A percentile compares a stretch with the other conserved stretches of the same genome.
These are phyloP conservation scores for Mixornis gularis DNA, from an alignment of 2,113 vertebrate species.

Conservation along the genomic window DNA sequence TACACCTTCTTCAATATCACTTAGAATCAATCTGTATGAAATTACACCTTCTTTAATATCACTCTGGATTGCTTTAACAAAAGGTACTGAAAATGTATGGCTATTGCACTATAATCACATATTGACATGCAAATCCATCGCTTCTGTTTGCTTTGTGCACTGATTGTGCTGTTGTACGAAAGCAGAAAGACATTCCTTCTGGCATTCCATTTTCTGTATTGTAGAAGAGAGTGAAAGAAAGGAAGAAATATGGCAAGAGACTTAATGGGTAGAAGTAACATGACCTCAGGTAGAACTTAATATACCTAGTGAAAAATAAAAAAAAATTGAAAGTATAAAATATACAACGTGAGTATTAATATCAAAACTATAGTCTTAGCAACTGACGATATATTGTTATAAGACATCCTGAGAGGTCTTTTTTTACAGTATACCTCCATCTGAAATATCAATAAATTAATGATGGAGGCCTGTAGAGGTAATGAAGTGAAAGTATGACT, in stretches of 20 bases:
- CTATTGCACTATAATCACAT: neutral
- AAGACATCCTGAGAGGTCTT: neutral
- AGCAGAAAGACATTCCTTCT: neutral
- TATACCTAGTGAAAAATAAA: neutral
- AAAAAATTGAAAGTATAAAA: neutral
- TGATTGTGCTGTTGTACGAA: neutral
- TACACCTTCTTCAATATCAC: neutral
- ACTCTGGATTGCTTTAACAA: neutral
- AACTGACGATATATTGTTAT: neutral
- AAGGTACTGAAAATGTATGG: neutral
- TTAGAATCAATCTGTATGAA: slow-evolving; percentile 10
- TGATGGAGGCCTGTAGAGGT: neutral
- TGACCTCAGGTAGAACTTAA: neutral
- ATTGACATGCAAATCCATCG: neutral
- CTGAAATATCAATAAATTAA: neutral
- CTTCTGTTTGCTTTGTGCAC: neutral
- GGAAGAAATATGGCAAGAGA: neutral
- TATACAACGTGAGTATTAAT: neutral
- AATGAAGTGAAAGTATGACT: neutral
- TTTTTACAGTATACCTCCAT: neutral
- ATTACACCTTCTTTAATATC: neutral
- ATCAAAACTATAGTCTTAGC: neutral
- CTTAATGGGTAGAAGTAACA: neutral
- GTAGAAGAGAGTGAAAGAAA: neutral
- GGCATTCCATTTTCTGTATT: neutral